These are phyloP conservation scores for Nyctalus aviator DNA, from an alignment of 2,797 vertebrate species.

Conservation along the genomic window DNA sequence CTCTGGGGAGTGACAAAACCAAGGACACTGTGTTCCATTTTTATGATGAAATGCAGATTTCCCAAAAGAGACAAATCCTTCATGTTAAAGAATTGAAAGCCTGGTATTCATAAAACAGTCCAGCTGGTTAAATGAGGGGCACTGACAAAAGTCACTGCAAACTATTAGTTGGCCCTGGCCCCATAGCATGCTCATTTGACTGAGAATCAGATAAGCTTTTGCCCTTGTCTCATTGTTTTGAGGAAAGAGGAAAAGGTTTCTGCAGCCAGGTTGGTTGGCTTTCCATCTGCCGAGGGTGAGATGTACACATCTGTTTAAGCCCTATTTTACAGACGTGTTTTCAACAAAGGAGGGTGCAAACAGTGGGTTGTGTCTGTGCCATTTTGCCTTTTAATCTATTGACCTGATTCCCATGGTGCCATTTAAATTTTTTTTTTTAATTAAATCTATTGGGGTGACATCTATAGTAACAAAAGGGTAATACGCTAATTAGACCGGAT, in stretches of 20 bases:
- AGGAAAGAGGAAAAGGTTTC: background rate
- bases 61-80: constrained; percentile 64
- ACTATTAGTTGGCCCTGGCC: constrained; percentile 18
- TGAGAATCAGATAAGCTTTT: background rate
- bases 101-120: constrained; percentile 56
- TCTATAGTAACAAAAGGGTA: too few species aligned
- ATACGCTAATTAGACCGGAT: too few species aligned
- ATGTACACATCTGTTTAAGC: fast-evolving
- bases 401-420: background rate
- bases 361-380: background rate
- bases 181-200: background rate
- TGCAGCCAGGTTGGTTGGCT: background rate
- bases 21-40: constrained; percentile 65
- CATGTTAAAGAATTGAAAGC: constrained; percentile 29
- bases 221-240: background rate
- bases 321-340: background rate
- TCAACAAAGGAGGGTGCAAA: background rate
- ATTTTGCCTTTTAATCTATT: background rate
- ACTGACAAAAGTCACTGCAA: background rate
- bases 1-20: constrained; percentile 53
- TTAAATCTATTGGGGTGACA: background rate
- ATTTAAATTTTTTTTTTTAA: background rate
- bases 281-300: fast-evolving
- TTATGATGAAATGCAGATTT: constrained; percentile 62
- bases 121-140: constrained; percentile 62